Base-by-base conservation (phyloP, 2,888 invertebrate species). In the Endotricha flammealis region DNA sequence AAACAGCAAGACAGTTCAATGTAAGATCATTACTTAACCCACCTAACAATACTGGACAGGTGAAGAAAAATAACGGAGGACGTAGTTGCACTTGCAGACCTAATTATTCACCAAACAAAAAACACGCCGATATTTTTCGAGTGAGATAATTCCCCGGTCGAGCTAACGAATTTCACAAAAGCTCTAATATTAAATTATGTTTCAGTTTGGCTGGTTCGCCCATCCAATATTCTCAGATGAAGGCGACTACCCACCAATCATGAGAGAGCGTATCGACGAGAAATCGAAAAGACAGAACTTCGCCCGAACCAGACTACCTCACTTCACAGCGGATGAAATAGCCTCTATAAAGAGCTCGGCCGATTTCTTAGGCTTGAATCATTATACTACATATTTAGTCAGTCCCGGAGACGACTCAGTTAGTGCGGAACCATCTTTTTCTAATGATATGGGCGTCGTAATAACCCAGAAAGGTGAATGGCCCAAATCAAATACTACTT, bases 291-390 rank as follows among this genome's bases (percentile, higher is more conserved):
- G 69, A 8, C 90, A 92, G 64, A 88, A 90, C 5, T 91, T 86
- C 47, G 57, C 71, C 0, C 72, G 85, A 10, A 91, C 92, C 0
- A 87, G 92, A 6, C 76, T 93, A 1, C 92, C 92, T 0, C 58
- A 56, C 38, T 91, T 92, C 55, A 90, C 90, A 0, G 24, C 56
- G 0, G 79, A 89, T 12, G 92, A 93, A 76, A 78, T 92, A 5
- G 61, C 73, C 6, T 74, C 80, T 35, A 88, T 94, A 12, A 74
- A 68, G 20, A 90, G 88, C 0, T 90, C 92, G 0, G 83, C 87
- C 1, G 94, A 95, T 61, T 93, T 92, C 69, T 80, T 94, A 32
- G 94, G 93, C 0, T 62, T 94, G 10, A 94, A 95, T 60, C 89
- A 91, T 39, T 95, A 95, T 61, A 91, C 92, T 0, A 86, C 90